A percentile compares a stretch with the other conserved stretches of the same genome.
Conservation (phyloP, 2,888 invertebrate species). For the Cephus pulcher region DNA sequence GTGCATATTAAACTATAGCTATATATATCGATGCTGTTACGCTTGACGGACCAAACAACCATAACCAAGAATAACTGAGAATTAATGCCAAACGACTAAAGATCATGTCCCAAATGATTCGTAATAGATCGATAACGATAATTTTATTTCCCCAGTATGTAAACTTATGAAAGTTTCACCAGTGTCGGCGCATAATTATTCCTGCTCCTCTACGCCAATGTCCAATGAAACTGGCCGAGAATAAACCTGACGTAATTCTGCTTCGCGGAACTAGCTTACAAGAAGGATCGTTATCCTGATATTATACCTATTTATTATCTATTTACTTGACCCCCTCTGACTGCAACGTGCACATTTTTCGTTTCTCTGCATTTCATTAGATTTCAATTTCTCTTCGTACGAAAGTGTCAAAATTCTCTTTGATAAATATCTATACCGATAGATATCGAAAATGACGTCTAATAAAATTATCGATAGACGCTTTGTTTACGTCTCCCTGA, state of each 20-base stretch:
- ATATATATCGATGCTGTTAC: background rate
- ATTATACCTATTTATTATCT: background rate
- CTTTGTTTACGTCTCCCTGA: background rate
- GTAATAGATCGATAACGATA: background rate
- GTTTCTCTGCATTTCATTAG: background rate
- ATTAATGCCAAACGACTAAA: background rate
- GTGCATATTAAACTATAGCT: constrained; percentile 22
- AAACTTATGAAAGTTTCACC: background rate
- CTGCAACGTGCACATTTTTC: background rate
- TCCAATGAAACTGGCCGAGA: background rate
- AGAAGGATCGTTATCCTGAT: background rate
- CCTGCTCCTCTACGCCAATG: background rate
- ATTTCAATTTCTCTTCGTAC: background rate
- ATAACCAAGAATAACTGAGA: background rate
- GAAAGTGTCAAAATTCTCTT: background rate
- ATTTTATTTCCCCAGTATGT: background rate
- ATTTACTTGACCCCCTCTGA: background rate
- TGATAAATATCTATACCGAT: background rate
- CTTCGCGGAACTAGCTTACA: background rate
- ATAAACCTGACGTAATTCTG: constrained; percentile 1
- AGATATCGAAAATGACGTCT: background rate
- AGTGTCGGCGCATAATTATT: background rate
- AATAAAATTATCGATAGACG: background rate
- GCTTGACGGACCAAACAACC: background rate
- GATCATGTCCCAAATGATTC: background rate